Conservation (phyloP, 2,797 vertebrate genomes). For the Chrosomus eos region DNA sequence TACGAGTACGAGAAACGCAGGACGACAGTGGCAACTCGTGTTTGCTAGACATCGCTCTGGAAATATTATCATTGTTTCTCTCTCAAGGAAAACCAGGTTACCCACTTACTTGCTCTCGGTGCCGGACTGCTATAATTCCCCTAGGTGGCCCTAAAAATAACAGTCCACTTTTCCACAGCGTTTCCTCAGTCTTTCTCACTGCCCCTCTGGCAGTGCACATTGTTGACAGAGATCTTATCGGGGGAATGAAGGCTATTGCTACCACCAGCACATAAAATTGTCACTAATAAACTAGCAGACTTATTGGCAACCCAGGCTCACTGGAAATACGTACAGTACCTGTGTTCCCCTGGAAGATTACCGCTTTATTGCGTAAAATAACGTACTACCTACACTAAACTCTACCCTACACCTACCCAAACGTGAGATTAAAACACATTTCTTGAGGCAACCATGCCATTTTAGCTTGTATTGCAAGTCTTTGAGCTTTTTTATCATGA, state of each 20-base stretch:
- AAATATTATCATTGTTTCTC: slow-evolving; percentile 72
- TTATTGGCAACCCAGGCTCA: slow-evolving; percentile 17
- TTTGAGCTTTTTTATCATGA: neutral
- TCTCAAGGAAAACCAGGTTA: slow-evolving; percentile 78
- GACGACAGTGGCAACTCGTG: slow-evolving; percentile 10
- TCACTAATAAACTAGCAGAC: slow-evolving; percentile 45
- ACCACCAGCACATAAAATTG: slow-evolving; percentile 9
- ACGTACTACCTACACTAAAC: neutral
- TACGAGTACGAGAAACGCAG: slow-evolving; percentile 36
- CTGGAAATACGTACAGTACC: neutral
- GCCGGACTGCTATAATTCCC: slow-evolving; percentile 68
- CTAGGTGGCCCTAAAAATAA: slow-evolving; percentile 75
- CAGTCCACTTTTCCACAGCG: slow-evolving; percentile 41
- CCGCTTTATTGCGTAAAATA: neutral
- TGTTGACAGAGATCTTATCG: slow-evolving; percentile 35
- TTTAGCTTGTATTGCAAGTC: neutral
- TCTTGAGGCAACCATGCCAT: neutral
- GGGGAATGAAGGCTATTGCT: slow-evolving; percentile 49
- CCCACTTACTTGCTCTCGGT: slow-evolving; percentile 75
- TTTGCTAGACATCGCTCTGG: slow-evolving; percentile 30
- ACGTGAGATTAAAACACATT: neutral
- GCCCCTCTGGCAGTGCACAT: slow-evolving; percentile 10
- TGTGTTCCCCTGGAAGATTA: neutral
- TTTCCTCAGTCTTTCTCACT: slow-evolving; percentile 23
- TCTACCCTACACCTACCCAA: neutral